Evolutionary conservation across 1,140 invertebrate species (phyloP).

Genomic region (Chrysopa pallens): DNA sequence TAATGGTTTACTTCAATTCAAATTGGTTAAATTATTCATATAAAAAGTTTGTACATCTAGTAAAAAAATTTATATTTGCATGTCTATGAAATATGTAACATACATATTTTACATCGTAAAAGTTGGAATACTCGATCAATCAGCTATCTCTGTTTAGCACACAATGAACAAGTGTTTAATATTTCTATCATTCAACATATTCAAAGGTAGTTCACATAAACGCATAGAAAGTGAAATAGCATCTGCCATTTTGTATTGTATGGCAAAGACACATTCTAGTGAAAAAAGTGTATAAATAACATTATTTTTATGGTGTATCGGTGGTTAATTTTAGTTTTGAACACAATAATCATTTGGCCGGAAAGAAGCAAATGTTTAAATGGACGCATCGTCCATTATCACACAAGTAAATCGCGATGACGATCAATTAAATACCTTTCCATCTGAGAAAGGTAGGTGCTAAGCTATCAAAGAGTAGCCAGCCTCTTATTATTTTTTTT

Average conservation of each 20-base stretch:
- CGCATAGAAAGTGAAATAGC: constrained; percentile 12
- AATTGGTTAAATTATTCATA: too few species aligned
- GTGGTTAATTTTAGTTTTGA: neutral
- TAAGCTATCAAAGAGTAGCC: constrained; percentile 11
- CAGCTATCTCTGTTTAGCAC: too few species aligned
- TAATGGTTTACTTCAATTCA: too few species aligned
- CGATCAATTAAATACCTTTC: constrained; percentile 81
- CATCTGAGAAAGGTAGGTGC: constrained; percentile 78
- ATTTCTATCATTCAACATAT: too few species aligned
- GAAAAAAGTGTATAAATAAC: constrained; percentile 11
- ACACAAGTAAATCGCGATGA: constrained; percentile 93
- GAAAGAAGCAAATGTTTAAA: constrained; percentile 56
- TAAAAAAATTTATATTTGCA: too few species aligned
- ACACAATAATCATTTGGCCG: neutral
- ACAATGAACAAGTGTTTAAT: too few species aligned
- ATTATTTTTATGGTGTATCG: constrained; percentile 7
- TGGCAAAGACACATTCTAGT: neutral
- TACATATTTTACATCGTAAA: too few species aligned
- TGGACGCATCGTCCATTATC: constrained; percentile 97
- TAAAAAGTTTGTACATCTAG: too few species aligned
- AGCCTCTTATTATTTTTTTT: too few species aligned
- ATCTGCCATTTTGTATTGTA: constrained; percentile 17
- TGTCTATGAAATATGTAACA: too few species aligned
- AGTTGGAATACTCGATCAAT: too few species aligned
- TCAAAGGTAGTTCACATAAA: neutral